Percentiles rank a stretch among this genome's conserved stretches.
Conservation (phyloP, 2,113 vertebrate genomes). For the Stictonetta naevosa region DNA sequence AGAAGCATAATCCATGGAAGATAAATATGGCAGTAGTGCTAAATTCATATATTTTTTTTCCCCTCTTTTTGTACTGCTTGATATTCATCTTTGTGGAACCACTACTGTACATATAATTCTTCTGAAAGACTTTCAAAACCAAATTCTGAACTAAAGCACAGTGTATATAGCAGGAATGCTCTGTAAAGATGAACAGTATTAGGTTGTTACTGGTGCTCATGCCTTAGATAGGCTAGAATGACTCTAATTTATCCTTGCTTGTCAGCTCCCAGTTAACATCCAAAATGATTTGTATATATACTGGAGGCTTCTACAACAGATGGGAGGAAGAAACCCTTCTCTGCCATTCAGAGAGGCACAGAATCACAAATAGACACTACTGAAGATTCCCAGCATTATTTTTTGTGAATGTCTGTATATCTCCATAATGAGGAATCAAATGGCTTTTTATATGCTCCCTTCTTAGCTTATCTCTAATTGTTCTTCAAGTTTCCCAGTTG, state of each 20-base stretch:
- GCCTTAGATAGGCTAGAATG: background rate
- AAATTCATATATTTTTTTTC: background rate
- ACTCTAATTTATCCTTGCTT: background rate
- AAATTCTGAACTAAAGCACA: background rate
- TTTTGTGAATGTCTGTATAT: background rate
- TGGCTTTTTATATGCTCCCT: background rate
- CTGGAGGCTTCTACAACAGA: background rate
- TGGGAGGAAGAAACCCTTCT: background rate
- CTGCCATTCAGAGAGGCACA: background rate
- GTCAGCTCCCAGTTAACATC: background rate
- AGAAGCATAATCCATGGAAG: background rate
- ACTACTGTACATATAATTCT: background rate
- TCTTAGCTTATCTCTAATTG: background rate
- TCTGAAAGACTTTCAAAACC: background rate
- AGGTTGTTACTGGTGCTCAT: background rate
- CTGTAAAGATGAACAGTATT: background rate
- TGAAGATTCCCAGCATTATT: background rate
- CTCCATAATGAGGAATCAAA: background rate
- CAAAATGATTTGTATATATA: background rate
- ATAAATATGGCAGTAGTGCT: background rate
- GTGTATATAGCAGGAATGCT: background rate
- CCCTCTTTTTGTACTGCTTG: background rate
- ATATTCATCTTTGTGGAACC: background rate
- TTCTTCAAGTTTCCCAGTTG: background rate
- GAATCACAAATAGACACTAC: background rate